Conservation (phyloP, 2,113 vertebrate genomes). For the Sinocyclocheilus grahami region DNA sequence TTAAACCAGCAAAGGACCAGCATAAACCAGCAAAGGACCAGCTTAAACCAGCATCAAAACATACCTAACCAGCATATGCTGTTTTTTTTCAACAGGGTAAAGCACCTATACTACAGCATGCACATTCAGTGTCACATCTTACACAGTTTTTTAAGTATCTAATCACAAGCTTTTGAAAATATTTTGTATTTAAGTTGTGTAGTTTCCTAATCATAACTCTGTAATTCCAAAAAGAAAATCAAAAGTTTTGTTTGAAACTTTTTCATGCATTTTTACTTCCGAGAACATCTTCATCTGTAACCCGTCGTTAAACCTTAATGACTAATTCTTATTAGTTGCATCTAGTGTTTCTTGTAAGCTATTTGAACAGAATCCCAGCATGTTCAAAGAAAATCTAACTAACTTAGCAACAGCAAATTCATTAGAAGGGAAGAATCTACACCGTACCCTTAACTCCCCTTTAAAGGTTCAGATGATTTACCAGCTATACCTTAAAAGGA, state of each 20-base stretch:
- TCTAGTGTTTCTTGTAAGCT: background rate
- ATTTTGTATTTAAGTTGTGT: background rate
- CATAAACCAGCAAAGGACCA: too few relatives aligned
- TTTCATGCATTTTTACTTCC: background rate
- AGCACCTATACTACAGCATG: background rate
- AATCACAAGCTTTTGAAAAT: background rate
- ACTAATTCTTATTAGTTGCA: background rate
- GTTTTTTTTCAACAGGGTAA: background rate
- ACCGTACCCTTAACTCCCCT: conserved; percentile 51
- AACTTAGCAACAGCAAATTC: conserved; percentile 48
- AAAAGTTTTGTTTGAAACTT: background rate
- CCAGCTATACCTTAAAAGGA: conserved; percentile 79
- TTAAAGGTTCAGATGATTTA: conserved; percentile 71
- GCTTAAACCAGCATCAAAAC: too few relatives aligned
- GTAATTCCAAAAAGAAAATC: background rate
- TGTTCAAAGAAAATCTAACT: conserved; percentile 28
- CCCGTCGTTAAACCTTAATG: background rate
- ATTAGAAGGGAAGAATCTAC: conserved; percentile 46
- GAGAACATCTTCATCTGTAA: background rate
- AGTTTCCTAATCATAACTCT: background rate
- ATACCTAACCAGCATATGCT: too few relatives aligned
- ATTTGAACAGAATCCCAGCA: conserved; percentile 19
- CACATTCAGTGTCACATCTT: background rate
- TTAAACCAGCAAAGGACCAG: too few relatives aligned
- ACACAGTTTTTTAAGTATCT: background rate